These are phyloP conservation scores for Aethina tumida DNA, from an alignment of 1,140 invertebrate species.

Conservation along the genomic window DNA sequence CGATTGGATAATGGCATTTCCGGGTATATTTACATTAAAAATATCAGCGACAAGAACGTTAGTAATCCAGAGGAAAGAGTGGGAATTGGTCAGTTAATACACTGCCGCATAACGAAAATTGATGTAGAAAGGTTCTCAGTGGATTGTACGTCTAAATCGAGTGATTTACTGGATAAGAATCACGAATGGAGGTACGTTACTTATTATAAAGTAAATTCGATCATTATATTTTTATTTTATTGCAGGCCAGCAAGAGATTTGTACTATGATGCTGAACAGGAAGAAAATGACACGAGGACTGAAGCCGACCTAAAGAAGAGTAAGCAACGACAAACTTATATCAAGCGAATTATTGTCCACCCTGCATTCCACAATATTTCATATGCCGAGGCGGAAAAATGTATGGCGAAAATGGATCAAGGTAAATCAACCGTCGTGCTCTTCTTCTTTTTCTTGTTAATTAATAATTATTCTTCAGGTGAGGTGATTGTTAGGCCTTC, in stretches of 20 bases:
- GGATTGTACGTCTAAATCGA: slow-evolving; percentile 88
- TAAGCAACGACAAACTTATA: slow-evolving; percentile 69
- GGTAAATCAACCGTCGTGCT: too few species aligned
- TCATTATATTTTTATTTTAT: slow-evolving; percentile 29
- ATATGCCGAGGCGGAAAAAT: slow-evolving; percentile 83
- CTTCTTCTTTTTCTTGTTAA: too few species aligned
- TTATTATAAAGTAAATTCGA: slow-evolving; percentile 10
- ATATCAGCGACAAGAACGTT: slow-evolving; percentile 90
- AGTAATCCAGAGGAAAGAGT: slow-evolving; percentile 90
- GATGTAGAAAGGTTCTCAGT: slow-evolving; percentile 91
- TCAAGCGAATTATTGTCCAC: slow-evolving; percentile 95
- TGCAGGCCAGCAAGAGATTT: slow-evolving; percentile 68
- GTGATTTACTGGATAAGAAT: slow-evolving; percentile 86
- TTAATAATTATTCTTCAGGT: too few species aligned
- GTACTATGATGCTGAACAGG: slow-evolving; percentile 84
- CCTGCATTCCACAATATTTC: slow-evolving; percentile 96
- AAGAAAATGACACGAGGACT: slow-evolving; percentile 68
- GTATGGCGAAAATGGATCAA: slow-evolving; percentile 86
- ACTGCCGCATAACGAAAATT: slow-evolving; percentile 91
- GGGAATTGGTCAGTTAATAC: slow-evolving; percentile 74
- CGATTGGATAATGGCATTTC: slow-evolving; percentile 88
- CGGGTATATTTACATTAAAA: slow-evolving; percentile 93
- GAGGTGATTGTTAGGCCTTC: slow-evolving; percentile 94
- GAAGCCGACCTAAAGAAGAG: slow-evolving; percentile 75
- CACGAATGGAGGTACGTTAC: slow-evolving; percentile 69